These are phyloP conservation scores for Drosophila persimilis DNA, from an alignment of 1,140 invertebrate genomes.

Conservation along the genomic window DNA sequence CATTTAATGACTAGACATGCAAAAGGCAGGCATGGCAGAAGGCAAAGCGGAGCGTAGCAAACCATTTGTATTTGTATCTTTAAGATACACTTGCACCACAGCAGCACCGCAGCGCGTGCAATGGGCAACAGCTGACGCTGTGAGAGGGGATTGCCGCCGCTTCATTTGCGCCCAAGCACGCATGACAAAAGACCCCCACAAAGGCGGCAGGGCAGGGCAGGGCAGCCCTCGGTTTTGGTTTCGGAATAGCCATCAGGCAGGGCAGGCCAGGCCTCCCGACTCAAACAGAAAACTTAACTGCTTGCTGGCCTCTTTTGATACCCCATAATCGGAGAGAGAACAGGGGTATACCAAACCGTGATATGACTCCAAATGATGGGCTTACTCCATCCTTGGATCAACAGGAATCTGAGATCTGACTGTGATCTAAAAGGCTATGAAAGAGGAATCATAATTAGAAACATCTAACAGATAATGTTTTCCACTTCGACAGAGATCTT, in stretches of 20 bases:
- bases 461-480: too few relatives aligned
- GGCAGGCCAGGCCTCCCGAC: constrained; percentile 16
- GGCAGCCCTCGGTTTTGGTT: constrained; percentile 52
- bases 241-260: constrained; percentile 31
- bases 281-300: constrained; percentile 52
- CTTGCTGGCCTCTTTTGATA: constrained; percentile 62
- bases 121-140: constrained; percentile 64
- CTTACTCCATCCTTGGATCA: too few relatives aligned
- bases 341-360: too few relatives aligned
- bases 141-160: constrained; percentile 54
- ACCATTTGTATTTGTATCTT: constrained; percentile 53
- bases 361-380: too few relatives aligned
- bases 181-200: constrained; percentile 72
- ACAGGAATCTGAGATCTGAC: too few relatives aligned
- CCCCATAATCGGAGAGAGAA: too few relatives aligned
- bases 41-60: constrained; percentile 16
- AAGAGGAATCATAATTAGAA: too few relatives aligned
- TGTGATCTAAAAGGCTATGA: too few relatives aligned
- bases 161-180: constrained; percentile 78
- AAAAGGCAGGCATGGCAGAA: constrained; percentile 13
- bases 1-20: constrained; percentile 61
- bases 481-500: too few relatives aligned
- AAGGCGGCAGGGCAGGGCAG: neutral
- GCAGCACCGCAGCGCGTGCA: constrained; percentile 40
- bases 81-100: constrained; percentile 48